phyloP scores from a whole-genome alignment of 2,888 invertebrate species.

The Ganaspis brasiliensis region DNA sequence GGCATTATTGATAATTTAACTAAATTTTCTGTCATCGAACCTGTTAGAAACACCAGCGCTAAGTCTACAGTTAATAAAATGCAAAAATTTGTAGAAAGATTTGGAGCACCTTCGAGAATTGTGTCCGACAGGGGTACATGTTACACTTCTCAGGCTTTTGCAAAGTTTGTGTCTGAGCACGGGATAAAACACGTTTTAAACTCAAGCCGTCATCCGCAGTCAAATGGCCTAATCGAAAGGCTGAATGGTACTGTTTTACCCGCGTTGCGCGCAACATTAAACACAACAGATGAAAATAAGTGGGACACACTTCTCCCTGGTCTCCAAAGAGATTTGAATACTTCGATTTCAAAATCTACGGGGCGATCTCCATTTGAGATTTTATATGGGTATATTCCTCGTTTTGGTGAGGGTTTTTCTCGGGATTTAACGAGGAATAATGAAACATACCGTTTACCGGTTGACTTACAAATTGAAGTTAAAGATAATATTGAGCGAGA shows the following conservation, averaged over 20 bases:
- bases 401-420: not conserved
- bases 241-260: not conserved
- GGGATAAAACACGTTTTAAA: too few species aligned
- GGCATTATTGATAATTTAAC: conserved; percentile 57
- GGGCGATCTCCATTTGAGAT: not conserved
- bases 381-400: not conserved
- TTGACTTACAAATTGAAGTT: conserved; percentile 25
- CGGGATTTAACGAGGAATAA: conserved; percentile 26
- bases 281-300: not conserved
- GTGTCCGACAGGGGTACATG: conserved; percentile 16
- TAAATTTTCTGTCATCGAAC: conserved; percentile 50
- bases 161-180: too few species aligned
- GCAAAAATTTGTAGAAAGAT: conserved; percentile 47
- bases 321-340: not conserved
- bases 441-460: conserved; percentile 44
- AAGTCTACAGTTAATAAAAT: conserved; percentile 33
- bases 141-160: too few species aligned
- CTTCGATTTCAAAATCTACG: not conserved
- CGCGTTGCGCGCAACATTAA: not conserved
- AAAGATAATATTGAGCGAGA: conserved; percentile 47
- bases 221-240: too few species aligned
- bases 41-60: conserved; percentile 26
- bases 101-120: conserved; percentile 49
- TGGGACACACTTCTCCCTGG: not conserved
- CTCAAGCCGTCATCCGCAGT: too few species aligned